A percentile compares a stretch with the other conserved stretches of the same genome.
These are phyloP conservation scores for Colletes gigas DNA, from an alignment of 1,140 invertebrate genomes.

Conservation along the genomic window DNA sequence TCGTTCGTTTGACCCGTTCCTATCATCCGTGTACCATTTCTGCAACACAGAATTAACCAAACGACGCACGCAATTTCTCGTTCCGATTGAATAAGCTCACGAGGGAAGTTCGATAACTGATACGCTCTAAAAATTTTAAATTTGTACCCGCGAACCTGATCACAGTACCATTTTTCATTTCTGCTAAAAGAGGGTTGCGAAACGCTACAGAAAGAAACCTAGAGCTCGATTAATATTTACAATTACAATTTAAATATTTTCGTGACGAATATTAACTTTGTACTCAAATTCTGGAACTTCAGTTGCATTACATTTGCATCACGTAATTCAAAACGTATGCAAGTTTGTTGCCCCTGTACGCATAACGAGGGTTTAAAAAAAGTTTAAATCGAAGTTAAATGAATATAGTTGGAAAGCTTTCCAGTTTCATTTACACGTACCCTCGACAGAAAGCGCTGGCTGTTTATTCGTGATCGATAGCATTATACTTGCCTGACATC, in stretches of 20 bases:
- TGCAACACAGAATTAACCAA: not conserved
- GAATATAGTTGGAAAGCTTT: slow-evolving; percentile 20
- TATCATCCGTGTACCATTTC: not conserved
- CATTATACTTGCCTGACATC: not conserved
- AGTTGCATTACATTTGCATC: not conserved
- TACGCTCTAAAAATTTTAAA: too few species aligned
- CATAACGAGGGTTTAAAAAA: not conserved
- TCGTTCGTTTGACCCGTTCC: not conserved
- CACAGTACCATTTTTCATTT: too few species aligned
- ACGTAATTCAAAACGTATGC: not conserved
- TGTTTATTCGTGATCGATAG: not conserved
- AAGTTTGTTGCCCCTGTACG: not conserved
- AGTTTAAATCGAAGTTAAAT: slow-evolving; percentile 22
- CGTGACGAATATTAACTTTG: too few species aligned
- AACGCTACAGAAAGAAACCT: too few species aligned
- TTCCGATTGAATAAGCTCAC: too few species aligned
- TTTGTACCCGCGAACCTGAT: not conserved
- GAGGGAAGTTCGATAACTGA: too few species aligned
- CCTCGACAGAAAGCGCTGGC: not conserved
- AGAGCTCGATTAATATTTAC: not conserved
- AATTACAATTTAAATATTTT: not conserved
- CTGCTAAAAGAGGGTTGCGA: too few species aligned
- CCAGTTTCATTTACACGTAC: slow-evolving; percentile 12
- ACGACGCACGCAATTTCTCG: too few species aligned
- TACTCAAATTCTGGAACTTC: too few species aligned